A percentile compares a stretch with the other conserved stretches of the same genome.
phyloP scores from a whole-genome alignment of 1,140 invertebrate species.

The Heliconius eleuchia region DNA sequence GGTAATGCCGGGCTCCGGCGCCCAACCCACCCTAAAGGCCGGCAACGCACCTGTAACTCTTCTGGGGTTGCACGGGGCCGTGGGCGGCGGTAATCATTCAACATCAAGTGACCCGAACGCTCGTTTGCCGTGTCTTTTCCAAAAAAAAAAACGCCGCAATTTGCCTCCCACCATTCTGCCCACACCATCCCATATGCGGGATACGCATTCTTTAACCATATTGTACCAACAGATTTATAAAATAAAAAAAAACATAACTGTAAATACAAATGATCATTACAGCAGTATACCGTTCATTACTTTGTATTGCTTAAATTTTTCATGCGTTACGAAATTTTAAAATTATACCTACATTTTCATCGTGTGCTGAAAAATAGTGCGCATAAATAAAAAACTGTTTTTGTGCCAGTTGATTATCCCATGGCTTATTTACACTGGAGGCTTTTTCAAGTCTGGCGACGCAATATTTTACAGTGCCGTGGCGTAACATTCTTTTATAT shows the following conservation, averaged over 20 bases:
- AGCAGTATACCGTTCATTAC: background rate
- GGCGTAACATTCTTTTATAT: background rate
- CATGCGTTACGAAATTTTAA: constrained; percentile 14
- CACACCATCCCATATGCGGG: no score
- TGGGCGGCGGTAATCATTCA: no score
- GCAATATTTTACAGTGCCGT: constrained; percentile 27
- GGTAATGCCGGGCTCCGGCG: no score
- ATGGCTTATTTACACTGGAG: constrained; percentile 26
- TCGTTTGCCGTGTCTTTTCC: no score
- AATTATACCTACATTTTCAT: constrained; percentile 12
- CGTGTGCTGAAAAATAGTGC: constrained; percentile 16
- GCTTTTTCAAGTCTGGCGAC: constrained; percentile 22
- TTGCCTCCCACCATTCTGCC: no score
- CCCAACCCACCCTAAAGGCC: no score
- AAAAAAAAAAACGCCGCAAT: no score
- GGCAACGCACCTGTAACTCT: no score
- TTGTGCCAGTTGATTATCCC: constrained; percentile 30
- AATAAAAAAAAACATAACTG: background rate
- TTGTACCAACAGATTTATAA: background rate
- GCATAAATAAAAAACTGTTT: constrained; percentile 33
- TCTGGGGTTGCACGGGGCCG: no score
- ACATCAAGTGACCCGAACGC: no score
- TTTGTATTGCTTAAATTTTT: background rate
- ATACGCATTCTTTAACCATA: no score
- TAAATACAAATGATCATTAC: background rate